Conservation (phyloP, 2,797 vertebrate species). For the Echeneis naucrates region DNA sequence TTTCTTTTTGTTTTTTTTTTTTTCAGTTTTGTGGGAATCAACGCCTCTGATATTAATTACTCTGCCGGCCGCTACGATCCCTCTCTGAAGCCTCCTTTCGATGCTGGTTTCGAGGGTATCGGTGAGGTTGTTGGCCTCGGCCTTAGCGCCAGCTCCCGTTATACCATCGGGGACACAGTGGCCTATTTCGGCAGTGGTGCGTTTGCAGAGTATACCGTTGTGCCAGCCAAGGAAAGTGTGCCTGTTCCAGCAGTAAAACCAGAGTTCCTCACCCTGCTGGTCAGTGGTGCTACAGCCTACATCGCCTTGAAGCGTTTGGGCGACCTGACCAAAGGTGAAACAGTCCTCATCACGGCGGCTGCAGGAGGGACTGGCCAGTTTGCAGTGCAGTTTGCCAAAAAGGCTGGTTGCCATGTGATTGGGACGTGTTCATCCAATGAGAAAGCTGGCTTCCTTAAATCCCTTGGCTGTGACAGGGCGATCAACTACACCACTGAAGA, state of each 20-base stretch:
- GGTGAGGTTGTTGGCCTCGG: conserved; percentile 93
- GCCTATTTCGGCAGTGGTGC: conserved; percentile 88
- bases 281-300: conserved; percentile 91
- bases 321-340: conserved; percentile 87
- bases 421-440: conserved; percentile 92
- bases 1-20: conserved; percentile 49
- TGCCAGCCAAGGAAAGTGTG: conserved; percentile 83
- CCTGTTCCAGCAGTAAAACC: conserved; percentile 86
- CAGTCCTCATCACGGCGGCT: conserved; percentile 92
- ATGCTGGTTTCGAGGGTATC: conserved; percentile 91
- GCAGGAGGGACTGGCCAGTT: conserved; percentile 96
- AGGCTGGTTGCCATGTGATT: conserved; percentile 91
- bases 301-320: conserved; percentile 90
- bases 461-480: conserved; percentile 89
- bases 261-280: conserved; percentile 88
- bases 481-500: conserved; percentile 91
- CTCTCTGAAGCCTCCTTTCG: conserved; percentile 89
- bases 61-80: conserved; percentile 91
- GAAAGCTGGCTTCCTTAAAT: conserved; percentile 91
- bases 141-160: conserved; percentile 89
- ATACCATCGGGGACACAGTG: conserved; percentile 89
- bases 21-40: conserved; percentile 93
- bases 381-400: conserved; percentile 92
- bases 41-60: conserved; percentile 96
- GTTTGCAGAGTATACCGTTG: conserved; percentile 92